phyloP scores from a whole-genome alignment of 1,140 invertebrate species.

The Idris sp. region DNA sequence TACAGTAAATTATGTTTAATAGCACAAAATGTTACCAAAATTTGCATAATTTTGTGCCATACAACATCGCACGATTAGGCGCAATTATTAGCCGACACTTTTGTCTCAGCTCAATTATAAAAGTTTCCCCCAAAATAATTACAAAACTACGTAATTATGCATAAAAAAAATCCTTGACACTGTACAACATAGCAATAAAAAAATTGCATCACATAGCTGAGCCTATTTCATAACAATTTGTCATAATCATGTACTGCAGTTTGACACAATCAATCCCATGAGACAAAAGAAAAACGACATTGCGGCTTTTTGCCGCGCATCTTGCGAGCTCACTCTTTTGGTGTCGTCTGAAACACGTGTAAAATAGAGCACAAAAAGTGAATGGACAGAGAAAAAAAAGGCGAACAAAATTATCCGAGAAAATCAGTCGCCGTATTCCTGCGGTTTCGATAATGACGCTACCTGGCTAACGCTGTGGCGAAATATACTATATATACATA shows the following conservation, averaged over 20 bases:
- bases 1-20: conserved; percentile 42
- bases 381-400: conserved; percentile 30
- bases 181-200: no score
- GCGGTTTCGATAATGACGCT: conserved; percentile 61
- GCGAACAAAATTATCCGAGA: conserved; percentile 57
- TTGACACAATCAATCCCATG: conserved; percentile 23
- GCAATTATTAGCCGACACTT: conserved; percentile 16
- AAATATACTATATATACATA: conserved; percentile 47
- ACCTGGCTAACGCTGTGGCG: conserved; percentile 41
- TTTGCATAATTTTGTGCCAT: conserved; percentile 35
- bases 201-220: no score
- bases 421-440: conserved; percentile 58
- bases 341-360: conserved; percentile 44
- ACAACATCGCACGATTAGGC: conserved; percentile 24
- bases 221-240: no score
- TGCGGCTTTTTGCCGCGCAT: conserved; percentile 25
- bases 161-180: no score
- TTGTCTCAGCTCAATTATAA: conserved; percentile 6
- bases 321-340: conserved; percentile 25
- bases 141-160: no score
- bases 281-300: conserved; percentile 28
- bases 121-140: no score
- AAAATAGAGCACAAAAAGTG: conserved; percentile 36
- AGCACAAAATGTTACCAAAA: conserved; percentile 9
- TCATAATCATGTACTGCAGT: conserved; percentile 21